Evolutionary conservation across 2,888 invertebrate genomes (phyloP), one percentile per base, ranked within the genome.

Genomic region (Pseudanteris insignis): DNA sequence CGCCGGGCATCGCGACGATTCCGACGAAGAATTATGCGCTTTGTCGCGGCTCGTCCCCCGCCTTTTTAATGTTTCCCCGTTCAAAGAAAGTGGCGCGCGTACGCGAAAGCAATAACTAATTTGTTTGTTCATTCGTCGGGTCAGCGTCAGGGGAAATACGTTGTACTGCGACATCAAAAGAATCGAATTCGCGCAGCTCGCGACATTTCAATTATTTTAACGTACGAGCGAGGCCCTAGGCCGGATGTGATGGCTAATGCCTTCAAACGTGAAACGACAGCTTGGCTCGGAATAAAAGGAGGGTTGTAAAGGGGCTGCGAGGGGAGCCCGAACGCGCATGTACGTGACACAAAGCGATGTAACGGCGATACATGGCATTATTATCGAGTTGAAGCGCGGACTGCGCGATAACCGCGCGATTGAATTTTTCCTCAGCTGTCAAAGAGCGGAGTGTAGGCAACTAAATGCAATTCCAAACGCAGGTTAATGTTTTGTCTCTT

Each of bases 191-290:
- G 48, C 55, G 57, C 60, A 54, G 48, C 34, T 41, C 57, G 64
- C 64, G 69, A 69, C 67, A 66, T 69, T 69, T 69, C 69, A 67
- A 69, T 69, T 69, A 69, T 55, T 60, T 34, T 28, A 60, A 44
- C 47, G 51, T 41, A 43, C 24, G 40, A 38, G 7, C 44, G 36
- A 29, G 47, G 59, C 59, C 54, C 41, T 38, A 40, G 54, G 48
- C 53, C 40, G 53, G 30, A 40, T 51, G 36, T 43, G 46, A 51
- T 47, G 50, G 54, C 54, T 61, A 61, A 61, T 61, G 54, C 54
- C 46, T 51, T 46, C 47, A 34, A 47, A 41, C 53, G 36, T 43
- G 18, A 18, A 41, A 18, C 47, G 55, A 55, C 55, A 55, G 15
- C 11, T 26, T 24, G 13, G 10, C 28, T 24, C 15, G 18, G 15